Conservation (phyloP, 2,113 vertebrate species). For the Cephalopterus ornatus region DNA sequence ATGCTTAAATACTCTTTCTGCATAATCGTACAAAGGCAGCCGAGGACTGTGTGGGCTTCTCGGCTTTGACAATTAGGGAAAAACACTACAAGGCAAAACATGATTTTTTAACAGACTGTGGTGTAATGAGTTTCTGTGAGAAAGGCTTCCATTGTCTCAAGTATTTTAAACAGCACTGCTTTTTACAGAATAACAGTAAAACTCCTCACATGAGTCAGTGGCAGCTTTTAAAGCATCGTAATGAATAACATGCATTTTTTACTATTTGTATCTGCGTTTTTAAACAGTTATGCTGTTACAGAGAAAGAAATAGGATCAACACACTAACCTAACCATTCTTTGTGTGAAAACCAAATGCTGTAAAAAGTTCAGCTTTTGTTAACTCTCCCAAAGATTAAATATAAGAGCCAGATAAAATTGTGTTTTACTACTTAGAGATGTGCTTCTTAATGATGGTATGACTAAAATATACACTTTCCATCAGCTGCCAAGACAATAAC, state of each 20-base stretch:
- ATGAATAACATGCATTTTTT: background rate
- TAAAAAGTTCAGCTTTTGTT: background rate
- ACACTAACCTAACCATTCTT: background rate
- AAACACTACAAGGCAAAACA: constrained; percentile 19
- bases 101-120: background rate
- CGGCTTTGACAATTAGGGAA: constrained; percentile 32
- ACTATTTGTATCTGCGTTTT: background rate
- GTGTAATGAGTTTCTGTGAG: background rate
- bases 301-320: background rate
- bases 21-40: constrained; percentile 18
- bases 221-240: background rate
- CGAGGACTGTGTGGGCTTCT: background rate
- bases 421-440: background rate
- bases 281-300: background rate
- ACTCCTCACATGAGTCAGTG: background rate
- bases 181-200: background rate
- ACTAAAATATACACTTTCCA: background rate
- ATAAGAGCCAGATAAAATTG: background rate
- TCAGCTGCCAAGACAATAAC: background rate
- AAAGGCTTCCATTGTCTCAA: background rate
- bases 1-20: constrained; percentile 40
- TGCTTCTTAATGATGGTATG: background rate
- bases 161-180: background rate
- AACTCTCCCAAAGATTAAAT: background rate
- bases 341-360: background rate